phyloP scores from a whole-genome alignment of 2,888 invertebrate species.

The Hydriomena furcata region DNA sequence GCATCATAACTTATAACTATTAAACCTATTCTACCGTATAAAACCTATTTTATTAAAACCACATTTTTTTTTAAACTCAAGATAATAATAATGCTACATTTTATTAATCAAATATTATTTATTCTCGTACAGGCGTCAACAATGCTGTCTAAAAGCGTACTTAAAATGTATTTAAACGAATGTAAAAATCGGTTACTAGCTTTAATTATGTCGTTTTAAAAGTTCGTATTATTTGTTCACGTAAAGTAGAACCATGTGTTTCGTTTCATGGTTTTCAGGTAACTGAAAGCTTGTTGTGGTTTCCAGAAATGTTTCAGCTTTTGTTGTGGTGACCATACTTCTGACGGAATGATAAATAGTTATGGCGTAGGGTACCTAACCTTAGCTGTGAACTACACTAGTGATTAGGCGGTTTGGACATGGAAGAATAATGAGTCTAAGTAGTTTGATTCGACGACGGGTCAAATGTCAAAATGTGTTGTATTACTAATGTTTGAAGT shows the following conservation, averaged over 20 bases:
- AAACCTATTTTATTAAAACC: not conserved
- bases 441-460: no score
- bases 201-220: not conserved
- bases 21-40: slow-evolving; percentile 16
- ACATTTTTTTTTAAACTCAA: slow-evolving; percentile 15
- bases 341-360: slow-evolving; percentile 20
- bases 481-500: no score
- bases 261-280: slow-evolving; percentile 55
- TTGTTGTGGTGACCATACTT: slow-evolving; percentile 32
- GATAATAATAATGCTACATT: no score
- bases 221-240: slow-evolving; percentile 6
- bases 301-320: slow-evolving; percentile 32
- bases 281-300: slow-evolving; percentile 60
- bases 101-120: no score
- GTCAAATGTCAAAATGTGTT: no score
- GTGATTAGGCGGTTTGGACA: no score
- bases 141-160: no score
- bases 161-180: no score
- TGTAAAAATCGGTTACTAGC: not conserved
- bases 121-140: no score
- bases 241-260: slow-evolving; percentile 36
- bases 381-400: no score
- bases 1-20: slow-evolving; percentile 49
- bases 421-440: no score
- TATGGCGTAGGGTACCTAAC: slow-evolving; percentile 22